A percentile compares a stretch with the other conserved stretches of the same genome.
These are phyloP conservation scores for Chrysomela aeneicollis DNA, from an alignment of 2,888 invertebrate genomes.

Conservation along the genomic window DNA sequence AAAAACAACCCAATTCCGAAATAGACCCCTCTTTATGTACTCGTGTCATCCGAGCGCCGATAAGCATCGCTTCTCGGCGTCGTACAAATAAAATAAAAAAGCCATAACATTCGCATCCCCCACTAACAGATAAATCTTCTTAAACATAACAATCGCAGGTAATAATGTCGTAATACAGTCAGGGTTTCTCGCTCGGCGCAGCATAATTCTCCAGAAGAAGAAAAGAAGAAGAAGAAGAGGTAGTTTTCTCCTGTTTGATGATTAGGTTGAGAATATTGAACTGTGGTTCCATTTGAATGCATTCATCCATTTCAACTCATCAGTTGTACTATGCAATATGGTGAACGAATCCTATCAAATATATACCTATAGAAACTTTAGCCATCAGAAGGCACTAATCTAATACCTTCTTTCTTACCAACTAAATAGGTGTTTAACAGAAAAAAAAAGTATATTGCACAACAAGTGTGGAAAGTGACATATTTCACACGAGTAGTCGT, in stretches of 20 bases:
- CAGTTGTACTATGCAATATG: slow-evolving; percentile 20
- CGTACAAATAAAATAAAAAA: slow-evolving; percentile 46
- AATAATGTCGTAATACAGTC: slow-evolving; percentile 61
- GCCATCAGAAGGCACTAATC: too few relatives aligned
- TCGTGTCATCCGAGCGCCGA: slow-evolving; percentile 34
- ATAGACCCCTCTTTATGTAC: slow-evolving; percentile 25
- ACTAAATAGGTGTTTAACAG: too few relatives aligned
- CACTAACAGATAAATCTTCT: slow-evolving; percentile 54
- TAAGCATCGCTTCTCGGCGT: slow-evolving; percentile 42
- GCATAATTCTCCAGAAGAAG: slow-evolving; percentile 51
- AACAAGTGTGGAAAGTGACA: too few relatives aligned
- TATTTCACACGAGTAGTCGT: too few relatives aligned
- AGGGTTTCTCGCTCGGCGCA: slow-evolving; percentile 48
- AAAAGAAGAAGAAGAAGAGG: slow-evolving; percentile 25
- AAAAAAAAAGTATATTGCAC: too few relatives aligned
- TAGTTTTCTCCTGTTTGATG: too few relatives aligned
- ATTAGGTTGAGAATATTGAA: too few relatives aligned
- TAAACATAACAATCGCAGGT: slow-evolving; percentile 62
- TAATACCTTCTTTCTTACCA: too few relatives aligned
- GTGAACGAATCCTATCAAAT: too few relatives aligned
- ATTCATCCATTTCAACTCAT: too few relatives aligned
- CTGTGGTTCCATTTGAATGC: neutral
- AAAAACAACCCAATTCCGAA: slow-evolving; percentile 24
- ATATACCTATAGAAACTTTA: too few relatives aligned
- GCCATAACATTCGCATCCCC: slow-evolving; percentile 44